Evolutionary conservation across 2,797 vertebrate species (phyloP).

Genomic region (Danio albolineatus): DNA sequence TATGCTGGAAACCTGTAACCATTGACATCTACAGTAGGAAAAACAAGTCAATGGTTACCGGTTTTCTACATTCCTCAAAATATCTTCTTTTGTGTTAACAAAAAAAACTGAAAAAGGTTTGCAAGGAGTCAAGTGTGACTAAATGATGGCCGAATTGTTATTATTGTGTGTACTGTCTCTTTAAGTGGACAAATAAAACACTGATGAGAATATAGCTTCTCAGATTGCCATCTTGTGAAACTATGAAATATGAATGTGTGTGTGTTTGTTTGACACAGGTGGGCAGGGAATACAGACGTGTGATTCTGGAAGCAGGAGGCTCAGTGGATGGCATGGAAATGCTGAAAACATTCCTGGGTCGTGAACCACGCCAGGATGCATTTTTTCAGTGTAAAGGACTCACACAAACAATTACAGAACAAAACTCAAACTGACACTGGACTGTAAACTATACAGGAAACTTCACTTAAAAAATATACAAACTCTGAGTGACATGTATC

Average conservation of each 20-base stretch:
- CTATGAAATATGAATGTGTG: neutral
- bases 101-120: too few relatives aligned
- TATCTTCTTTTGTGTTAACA: too few relatives aligned
- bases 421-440: constrained; percentile 2
- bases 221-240: neutral
- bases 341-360: constrained; percentile 88
- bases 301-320: constrained; percentile 91
- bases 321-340: constrained; percentile 91
- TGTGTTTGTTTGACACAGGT: constrained; percentile 74
- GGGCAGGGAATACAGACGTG: constrained; percentile 90
- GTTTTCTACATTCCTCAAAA: too few relatives aligned
- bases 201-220: too few relatives aligned
- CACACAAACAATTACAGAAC: constrained; percentile 46
- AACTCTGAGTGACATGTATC: neutral
- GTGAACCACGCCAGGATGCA: constrained; percentile 88
- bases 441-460: neutral
- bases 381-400: constrained; percentile 94
- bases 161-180: too few relatives aligned
- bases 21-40: too few relatives aligned
- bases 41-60: too few relatives aligned
- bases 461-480: neutral
- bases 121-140: too few relatives aligned
- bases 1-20: too few relatives aligned
- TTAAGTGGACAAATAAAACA: too few relatives aligned
- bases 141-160: too few relatives aligned